Evolutionary conservation across 2,797 vertebrate genomes (phyloP).

Genomic region (Phaenicophaeus curvirostris): DNA sequence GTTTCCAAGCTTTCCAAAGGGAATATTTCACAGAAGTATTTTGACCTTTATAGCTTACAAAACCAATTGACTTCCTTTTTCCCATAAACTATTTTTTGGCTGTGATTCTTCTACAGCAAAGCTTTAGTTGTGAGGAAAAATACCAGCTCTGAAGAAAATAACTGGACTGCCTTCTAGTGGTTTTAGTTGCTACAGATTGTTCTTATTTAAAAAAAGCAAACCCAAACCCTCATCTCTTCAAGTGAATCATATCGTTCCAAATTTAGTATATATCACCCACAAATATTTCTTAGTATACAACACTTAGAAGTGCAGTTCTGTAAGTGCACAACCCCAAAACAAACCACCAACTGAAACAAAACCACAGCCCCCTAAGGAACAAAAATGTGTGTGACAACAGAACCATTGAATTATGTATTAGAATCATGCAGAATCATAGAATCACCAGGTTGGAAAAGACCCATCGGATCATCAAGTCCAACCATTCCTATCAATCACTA

Average conservation of each 20-base stretch:
- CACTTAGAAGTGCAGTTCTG: background rate
- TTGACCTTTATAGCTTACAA: constrained; percentile 72
- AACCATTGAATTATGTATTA: background rate
- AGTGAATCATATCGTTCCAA: background rate
- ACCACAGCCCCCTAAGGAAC: background rate
- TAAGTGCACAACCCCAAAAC: background rate
- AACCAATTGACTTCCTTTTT: constrained; percentile 55
- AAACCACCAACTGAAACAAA: background rate
- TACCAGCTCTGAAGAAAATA: constrained; percentile 31
- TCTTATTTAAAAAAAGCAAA: background rate
- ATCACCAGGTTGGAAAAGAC: too few species aligned
- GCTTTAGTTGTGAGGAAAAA: constrained; percentile 13
- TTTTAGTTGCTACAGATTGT: background rate
- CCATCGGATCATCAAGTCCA: too few species aligned
- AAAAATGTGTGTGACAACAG: background rate
- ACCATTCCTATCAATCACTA: too few species aligned
- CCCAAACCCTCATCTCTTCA: background rate
- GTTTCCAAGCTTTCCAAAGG: constrained; percentile 57
- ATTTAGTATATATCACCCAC: background rate
- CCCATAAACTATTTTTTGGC: constrained; percentile 52
- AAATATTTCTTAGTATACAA: background rate
- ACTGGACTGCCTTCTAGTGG: constrained; percentile 55
- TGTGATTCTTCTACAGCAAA: constrained; percentile 35
- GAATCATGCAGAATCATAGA: too few species aligned
- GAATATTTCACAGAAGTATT: constrained; percentile 63